Evolutionary conservation across 2,113 vertebrate species (phyloP).

Genomic region (Salvator merianae): DNA sequence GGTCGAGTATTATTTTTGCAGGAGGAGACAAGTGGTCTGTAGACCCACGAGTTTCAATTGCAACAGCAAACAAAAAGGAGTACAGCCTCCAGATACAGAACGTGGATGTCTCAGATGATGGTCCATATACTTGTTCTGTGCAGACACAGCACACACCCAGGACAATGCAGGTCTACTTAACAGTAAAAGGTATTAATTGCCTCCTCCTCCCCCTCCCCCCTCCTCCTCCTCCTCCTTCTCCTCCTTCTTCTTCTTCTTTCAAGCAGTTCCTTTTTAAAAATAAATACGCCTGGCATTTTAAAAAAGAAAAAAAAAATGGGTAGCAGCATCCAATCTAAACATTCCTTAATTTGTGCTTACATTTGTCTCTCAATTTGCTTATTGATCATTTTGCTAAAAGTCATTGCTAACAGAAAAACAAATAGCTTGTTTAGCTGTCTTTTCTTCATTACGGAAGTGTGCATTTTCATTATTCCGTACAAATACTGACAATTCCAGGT

Average conservation of each 20-base stretch:
- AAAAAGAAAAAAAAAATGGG: background rate
- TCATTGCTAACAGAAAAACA: background rate
- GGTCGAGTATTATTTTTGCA: conserved; percentile 97
- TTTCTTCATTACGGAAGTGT: background rate
- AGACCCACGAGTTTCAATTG: conserved; percentile 95
- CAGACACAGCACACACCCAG: conserved; percentile 91
- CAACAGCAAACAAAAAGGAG: conserved; percentile 87
- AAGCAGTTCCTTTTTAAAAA: background rate
- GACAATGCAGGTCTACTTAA: conserved; percentile 93
- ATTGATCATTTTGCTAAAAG: background rate
- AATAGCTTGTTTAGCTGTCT: background rate
- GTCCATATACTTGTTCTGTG: conserved; percentile 94
- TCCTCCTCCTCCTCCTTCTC: background rate
- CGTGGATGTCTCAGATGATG: conserved; percentile 94
- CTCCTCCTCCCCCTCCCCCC: too few species aligned
- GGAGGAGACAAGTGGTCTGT: conserved; percentile 97
- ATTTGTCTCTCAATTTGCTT: background rate
- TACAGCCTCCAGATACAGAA: conserved; percentile 99
- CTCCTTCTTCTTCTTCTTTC: too few species aligned
- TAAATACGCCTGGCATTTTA: background rate
- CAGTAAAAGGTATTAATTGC: conserved; percentile 85
- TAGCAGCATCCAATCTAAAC: background rate
- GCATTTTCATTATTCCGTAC: background rate
- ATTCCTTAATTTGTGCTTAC: background rate
- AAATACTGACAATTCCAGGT: background rate